Evolutionary conservation across 2,888 invertebrate genomes (phyloP), one percentile per base, ranked within the genome.

Genomic region (Agriopis marginaria): DNA sequence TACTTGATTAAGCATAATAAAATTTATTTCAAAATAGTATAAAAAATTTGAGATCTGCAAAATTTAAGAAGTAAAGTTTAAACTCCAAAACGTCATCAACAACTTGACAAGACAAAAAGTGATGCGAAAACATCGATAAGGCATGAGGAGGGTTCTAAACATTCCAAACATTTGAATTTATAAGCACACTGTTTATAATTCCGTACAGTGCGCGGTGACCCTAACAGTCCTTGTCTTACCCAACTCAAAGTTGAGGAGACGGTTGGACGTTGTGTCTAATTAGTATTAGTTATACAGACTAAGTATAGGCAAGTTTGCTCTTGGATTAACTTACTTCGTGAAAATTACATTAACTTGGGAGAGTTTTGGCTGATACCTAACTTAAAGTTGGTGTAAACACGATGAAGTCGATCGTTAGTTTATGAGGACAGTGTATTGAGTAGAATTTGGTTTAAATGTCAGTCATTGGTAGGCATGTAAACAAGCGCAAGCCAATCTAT

Each of bases 261-360:
- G 81, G 82, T 81, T 80, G 81, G 84, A 82, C 83, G 79, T 76
- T 79, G 79, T 83, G 83, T 82, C 85, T 86, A 86, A 85, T 86
- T 86, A 86, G 86, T 72, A 72, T 73, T 73, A 76, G 76, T 77
- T 79, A 79, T 82, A 81, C 76, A 77, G 77, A 81, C 77, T 79
- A 76, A 75, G 71, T 76, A 73, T 77, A 76, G 77, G 76, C 76
- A 76, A 75, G 74, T 79, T 73, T 47, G 44, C 42, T 42, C 58
- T 63, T 45, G 58, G 67, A 68, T 58, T 56, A 68, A 58, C 67
- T 68, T 53, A 51, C 44, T 61, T 40, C 12, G 42, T 61, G 54
- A 39, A 58, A 58, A 65, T 49, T 65, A 62, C 51, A 61, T 44
- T 51, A 61, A 61, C 32, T 61, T 50, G 17, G 7, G 32, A 32